Conservation (phyloP, 2,797 vertebrate species). For the Sebastes minor region DNA sequence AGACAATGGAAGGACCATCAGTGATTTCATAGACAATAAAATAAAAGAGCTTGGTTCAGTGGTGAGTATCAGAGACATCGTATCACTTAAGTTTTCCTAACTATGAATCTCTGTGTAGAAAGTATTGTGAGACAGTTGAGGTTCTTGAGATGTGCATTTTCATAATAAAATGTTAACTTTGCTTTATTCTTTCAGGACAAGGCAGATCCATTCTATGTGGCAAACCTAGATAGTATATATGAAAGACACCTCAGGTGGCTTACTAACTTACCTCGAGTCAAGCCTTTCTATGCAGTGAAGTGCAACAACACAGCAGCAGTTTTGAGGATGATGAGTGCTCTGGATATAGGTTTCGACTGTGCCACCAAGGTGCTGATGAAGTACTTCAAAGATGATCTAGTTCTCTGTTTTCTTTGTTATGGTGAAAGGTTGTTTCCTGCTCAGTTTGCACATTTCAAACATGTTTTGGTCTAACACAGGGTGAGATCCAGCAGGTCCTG, state of each 20-base stretch:
- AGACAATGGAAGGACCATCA: conserved; percentile 1
- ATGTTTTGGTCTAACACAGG: conserved; percentile 19
- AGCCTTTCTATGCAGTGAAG: conserved; percentile 83
- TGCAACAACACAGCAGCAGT: conserved; percentile 82
- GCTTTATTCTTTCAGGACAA: conserved; percentile 51
- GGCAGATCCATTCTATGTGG: conserved; percentile 78
- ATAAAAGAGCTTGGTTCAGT: conserved; percentile 3
- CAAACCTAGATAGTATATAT: conserved; percentile 77
- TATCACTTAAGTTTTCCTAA: no score
- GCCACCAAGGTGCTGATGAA: conserved; percentile 80
- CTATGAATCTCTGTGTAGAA: neutral
- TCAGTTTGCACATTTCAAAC: neutral
- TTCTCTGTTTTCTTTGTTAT: neutral
- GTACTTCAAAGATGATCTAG: neutral
- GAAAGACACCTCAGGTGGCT: conserved; percentile 81
- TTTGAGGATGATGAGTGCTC: conserved; percentile 77
- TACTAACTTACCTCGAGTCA: conserved; percentile 80
- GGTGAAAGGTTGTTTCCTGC: neutral
- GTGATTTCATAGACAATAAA: conserved; percentile 11
- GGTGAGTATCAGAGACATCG: conserved; percentile 10
- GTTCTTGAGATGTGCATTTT: neutral
- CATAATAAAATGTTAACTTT: neutral
- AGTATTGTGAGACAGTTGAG: no score
- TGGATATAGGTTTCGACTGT: conserved; percentile 86
- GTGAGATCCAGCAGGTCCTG: conserved; percentile 58